Conservation (phyloP, 2,113 vertebrate species). For the Hemiscyllium ocellatum region DNA sequence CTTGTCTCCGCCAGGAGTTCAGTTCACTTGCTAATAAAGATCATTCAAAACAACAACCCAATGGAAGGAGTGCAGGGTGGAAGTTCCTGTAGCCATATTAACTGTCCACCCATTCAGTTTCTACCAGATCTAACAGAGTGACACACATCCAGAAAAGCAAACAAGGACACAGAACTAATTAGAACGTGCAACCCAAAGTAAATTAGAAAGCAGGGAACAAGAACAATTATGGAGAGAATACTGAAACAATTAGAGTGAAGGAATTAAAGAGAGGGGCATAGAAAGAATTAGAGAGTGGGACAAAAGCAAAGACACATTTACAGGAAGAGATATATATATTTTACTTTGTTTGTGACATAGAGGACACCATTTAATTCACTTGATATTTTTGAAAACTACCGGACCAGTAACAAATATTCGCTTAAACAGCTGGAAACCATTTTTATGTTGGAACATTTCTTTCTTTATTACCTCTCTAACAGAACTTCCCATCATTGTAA, state of each 20-base stretch:
- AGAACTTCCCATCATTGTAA: slow-evolving; percentile 19
- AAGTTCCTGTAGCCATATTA: not conserved
- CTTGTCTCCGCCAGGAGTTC: not conserved
- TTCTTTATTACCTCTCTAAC: slow-evolving; percentile 12
- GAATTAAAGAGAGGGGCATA: not conserved
- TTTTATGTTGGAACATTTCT: not conserved
- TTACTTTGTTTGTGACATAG: not conserved
- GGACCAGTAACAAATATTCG: not conserved
- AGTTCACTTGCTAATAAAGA: not conserved
- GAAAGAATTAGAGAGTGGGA: not conserved
- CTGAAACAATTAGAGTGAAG: not conserved
- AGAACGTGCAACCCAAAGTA: not conserved
- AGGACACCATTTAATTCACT: slow-evolving; percentile 1
- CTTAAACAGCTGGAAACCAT: slow-evolving; percentile 2
- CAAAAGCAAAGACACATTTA: not conserved
- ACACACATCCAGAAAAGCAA: not conserved
- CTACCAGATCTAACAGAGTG: not conserved
- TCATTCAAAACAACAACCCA: not conserved
- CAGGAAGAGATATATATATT: not conserved
- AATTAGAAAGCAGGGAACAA: not conserved
- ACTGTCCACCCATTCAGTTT: not conserved
- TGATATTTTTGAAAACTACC: not conserved
- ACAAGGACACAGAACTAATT: not conserved
- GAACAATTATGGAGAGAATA: not conserved
- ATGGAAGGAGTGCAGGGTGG: not conserved